Conservation (phyloP, 2,888 invertebrate species). For the Drosophila vallismaia region DNA sequence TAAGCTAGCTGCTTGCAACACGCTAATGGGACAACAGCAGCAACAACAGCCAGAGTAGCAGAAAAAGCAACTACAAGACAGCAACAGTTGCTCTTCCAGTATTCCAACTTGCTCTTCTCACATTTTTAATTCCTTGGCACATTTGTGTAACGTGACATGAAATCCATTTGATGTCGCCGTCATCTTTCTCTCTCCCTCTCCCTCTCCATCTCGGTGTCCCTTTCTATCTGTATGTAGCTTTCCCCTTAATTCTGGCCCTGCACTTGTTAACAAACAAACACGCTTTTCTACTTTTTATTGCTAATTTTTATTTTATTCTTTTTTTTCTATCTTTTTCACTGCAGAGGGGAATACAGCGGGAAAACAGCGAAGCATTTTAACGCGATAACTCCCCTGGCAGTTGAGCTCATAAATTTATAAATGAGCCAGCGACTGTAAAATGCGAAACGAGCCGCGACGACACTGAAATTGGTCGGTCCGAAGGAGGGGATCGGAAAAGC, state of each 20-base stretch:
- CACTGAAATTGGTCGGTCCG: conserved; percentile 29
- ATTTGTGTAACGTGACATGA: conserved; percentile 80
- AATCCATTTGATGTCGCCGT: conserved; percentile 75
- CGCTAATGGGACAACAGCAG: conserved; percentile 74
- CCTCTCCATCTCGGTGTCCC: conserved; percentile 15
- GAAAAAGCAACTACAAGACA: conserved; percentile 50
- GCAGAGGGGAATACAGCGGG: conserved; percentile 44
- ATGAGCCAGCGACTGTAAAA: conserved; percentile 78
- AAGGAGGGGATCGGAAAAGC: conserved; percentile 19
- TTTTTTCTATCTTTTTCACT: conserved; percentile 55
- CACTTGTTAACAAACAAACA: conserved; percentile 78
- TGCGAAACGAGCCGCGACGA: conserved; percentile 70
- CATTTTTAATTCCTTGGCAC: conserved; percentile 78
- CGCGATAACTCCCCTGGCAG: conserved; percentile 79
- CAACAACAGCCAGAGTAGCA: conserved; percentile 33
- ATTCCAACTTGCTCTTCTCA: conserved; percentile 60
- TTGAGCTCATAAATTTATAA: conserved; percentile 79
- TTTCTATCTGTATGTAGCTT: conserved; percentile 12
- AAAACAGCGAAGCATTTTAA: conserved; percentile 67
- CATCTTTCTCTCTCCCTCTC: conserved; percentile 18
- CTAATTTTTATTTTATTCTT: conserved; percentile 75
- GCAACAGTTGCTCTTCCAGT: conserved; percentile 72
- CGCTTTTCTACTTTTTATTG: conserved; percentile 80
- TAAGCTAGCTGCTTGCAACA: conserved; percentile 70
- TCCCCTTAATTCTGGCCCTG: conserved; percentile 42